Conservation (phyloP, 2,797 vertebrate species). For the Falco naumanni region DNA sequence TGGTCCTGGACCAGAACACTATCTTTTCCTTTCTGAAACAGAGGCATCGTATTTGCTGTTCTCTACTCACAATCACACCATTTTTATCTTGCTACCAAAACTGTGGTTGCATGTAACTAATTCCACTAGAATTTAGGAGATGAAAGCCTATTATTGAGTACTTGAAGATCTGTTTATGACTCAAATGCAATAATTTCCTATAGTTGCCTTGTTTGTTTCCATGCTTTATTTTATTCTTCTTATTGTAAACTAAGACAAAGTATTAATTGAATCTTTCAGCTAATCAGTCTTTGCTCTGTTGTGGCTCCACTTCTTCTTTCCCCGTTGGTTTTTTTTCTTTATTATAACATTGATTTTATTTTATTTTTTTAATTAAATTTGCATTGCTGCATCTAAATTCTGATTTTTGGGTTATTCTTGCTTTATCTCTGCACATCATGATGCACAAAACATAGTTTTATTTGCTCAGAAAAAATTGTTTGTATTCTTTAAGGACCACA, state of each 20-base stretch:
- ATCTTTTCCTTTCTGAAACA: neutral
- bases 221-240: neutral
- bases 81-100: neutral
- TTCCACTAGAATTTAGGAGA: neutral
- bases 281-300: neutral
- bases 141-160: neutral
- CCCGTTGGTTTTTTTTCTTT: neutral
- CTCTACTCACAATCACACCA: neutral
- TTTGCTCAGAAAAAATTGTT: neutral
- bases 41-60: neutral
- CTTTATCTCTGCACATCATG: neutral
- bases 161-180: neutral
- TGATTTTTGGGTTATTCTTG: neutral
- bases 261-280: neutral
- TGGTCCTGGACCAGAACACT: neutral
- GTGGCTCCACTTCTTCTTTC: neutral
- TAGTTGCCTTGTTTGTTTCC: neutral
- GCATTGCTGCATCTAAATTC: neutral
- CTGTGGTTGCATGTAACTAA: neutral
- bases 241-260: neutral
- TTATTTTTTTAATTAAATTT: neutral
- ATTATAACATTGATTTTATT: neutral
- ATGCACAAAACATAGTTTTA: neutral
- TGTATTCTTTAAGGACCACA: neutral
- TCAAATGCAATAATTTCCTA: neutral